phyloP scores from a whole-genome alignment of 2,888 invertebrate species.

The Silvanus unidentatus region DNA sequence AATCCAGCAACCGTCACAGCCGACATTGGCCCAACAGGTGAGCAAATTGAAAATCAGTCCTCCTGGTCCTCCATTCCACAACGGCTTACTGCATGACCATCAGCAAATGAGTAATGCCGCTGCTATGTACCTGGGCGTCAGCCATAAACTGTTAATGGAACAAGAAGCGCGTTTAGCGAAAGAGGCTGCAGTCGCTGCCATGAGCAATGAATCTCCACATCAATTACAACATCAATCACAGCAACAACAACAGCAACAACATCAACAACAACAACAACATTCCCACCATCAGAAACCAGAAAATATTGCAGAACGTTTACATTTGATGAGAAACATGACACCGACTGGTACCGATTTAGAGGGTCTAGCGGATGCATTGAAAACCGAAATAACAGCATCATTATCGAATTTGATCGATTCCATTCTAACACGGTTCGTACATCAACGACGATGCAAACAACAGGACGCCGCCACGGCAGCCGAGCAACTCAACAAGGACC shows the following conservation, averaged over 20 bases:
- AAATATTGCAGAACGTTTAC: constrained; percentile 72
- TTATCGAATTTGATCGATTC: constrained; percentile 82
- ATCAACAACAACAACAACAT: constrained; percentile 45
- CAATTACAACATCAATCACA: constrained; percentile 51
- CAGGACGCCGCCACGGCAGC: constrained; percentile 74
- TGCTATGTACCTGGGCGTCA: constrained; percentile 70
- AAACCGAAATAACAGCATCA: constrained; percentile 82
- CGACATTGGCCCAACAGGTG: constrained; percentile 40
- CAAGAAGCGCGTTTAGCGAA: constrained; percentile 70
- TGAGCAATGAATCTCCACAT: constrained; percentile 52
- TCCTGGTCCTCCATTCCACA: constrained; percentile 48
- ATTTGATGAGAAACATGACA: constrained; percentile 66
- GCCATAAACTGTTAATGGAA: constrained; percentile 73
- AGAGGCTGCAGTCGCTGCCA: constrained; percentile 54
- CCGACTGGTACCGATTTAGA: constrained; percentile 76
- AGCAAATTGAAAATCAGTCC: constrained; percentile 45
- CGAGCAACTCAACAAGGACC: constrained; percentile 79
- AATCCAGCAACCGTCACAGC: constrained; percentile 46
- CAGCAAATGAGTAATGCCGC: constrained; percentile 50
- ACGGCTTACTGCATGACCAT: constrained; percentile 43
- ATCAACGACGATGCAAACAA: constrained; percentile 74
- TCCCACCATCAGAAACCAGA: constrained; percentile 50
- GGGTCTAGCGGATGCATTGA: constrained; percentile 84
- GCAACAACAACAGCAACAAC: constrained; percentile 42
- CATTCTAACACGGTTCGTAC: constrained; percentile 77